phyloP scores from a whole-genome alignment of 1,140 invertebrate species.

The Drosophila carrolli region DNA sequence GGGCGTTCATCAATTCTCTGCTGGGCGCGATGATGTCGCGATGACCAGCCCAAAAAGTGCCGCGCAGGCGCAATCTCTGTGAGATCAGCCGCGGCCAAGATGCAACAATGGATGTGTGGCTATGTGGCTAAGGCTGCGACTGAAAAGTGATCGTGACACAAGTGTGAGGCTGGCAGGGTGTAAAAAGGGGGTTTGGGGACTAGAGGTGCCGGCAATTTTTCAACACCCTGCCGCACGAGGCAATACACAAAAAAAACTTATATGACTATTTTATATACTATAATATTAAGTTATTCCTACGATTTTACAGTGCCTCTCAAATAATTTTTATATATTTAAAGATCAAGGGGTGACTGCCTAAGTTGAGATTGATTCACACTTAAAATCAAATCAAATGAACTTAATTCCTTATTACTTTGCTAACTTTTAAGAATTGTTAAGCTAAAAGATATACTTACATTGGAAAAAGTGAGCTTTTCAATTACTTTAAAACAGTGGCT shows the following conservation, averaged over 20 bases:
- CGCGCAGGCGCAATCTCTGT: conserved; percentile 73
- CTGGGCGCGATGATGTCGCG: conserved; percentile 54
- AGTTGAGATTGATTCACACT: too few relatives aligned
- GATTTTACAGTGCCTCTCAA: too few relatives aligned
- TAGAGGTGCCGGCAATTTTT: conserved; percentile 74
- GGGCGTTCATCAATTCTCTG: conserved; percentile 55
- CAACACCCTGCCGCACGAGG: conserved; percentile 72
- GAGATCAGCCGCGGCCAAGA: conserved; percentile 71
- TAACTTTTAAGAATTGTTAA: too few relatives aligned
- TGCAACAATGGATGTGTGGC: conserved; percentile 73
- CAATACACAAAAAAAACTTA: conserved; percentile 19
- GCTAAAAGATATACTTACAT: too few relatives aligned
- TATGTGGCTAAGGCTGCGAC: conserved; percentile 33
- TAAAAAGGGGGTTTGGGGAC: conserved; percentile 11
- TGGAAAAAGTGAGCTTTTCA: too few relatives aligned
- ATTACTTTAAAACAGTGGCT: too few relatives aligned
- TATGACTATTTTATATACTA: not conserved
- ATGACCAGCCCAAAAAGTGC: conserved; percentile 72
- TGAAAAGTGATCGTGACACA: conserved; percentile 69
- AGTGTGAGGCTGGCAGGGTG: conserved; percentile 56
- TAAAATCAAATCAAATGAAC: too few relatives aligned
- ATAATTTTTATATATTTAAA: too few relatives aligned
- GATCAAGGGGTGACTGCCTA: too few relatives aligned
- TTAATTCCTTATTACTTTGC: too few relatives aligned
- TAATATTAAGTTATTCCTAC: too few relatives aligned